A percentile compares a stretch with the other conserved stretches of the same genome.
Evolutionary conservation across 1,140 invertebrate genomes (phyloP).

Genomic region (Nasonia vitripennis): DNA sequence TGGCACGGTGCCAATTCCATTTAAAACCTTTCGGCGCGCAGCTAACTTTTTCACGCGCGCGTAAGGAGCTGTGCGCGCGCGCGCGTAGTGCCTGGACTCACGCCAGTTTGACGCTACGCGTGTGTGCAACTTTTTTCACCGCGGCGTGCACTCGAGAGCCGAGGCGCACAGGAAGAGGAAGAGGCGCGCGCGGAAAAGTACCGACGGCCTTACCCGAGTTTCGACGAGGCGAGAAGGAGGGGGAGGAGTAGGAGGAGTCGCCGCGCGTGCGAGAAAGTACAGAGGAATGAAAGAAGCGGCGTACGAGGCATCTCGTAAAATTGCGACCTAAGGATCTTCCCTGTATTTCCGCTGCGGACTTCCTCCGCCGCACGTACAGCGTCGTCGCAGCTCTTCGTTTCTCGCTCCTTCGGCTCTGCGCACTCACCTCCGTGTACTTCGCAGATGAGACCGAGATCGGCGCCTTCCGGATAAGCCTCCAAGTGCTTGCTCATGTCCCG

Average conservation of each 20-base stretch:
- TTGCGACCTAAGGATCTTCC: slow-evolving; percentile 38
- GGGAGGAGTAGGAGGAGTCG: background rate
- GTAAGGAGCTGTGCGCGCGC: background rate
- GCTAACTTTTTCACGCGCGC: slow-evolving; percentile 47
- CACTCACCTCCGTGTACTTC: slow-evolving; percentile 91
- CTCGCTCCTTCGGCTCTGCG: background rate
- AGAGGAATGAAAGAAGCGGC: background rate
- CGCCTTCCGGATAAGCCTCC: slow-evolving; percentile 91
- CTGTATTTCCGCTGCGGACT: slow-evolving; percentile 18
- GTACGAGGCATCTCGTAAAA: slow-evolving; percentile 38
- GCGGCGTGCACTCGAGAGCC: background rate
- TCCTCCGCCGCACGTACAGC: background rate
- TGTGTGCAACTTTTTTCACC: slow-evolving; percentile 27
- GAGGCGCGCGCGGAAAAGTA: background rate
- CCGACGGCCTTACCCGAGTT: background rate
- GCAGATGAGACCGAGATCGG: slow-evolving; percentile 87
- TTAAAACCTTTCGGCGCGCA: slow-evolving; percentile 43
- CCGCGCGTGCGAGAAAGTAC: background rate
- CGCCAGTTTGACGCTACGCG: slow-evolving; percentile 43
- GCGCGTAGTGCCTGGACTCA: slow-evolving; percentile 35
- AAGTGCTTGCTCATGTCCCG: slow-evolving; percentile 86
- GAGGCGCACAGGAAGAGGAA: background rate
- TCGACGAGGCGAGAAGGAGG: slow-evolving; percentile 5
- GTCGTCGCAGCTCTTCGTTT: background rate
- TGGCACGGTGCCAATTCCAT: slow-evolving; percentile 49